Conservation (phyloP, 92 coral and sea anemone species). For the Phenganax marumi region DNA sequence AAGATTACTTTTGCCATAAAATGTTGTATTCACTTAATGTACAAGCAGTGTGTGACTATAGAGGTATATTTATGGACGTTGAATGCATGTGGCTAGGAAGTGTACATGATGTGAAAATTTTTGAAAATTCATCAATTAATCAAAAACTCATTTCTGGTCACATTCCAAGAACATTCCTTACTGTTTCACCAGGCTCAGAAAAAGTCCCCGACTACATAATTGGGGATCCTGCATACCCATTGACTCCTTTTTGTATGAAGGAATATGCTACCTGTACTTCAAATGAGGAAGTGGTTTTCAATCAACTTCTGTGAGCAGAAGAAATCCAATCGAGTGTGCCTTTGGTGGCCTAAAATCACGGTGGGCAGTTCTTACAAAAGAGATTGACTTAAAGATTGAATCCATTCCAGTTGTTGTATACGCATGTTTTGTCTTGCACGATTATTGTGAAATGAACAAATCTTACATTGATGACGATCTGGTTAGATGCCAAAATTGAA, state of each 20-base stretch:
- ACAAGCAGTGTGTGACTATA: too few species aligned
- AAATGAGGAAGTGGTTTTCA: conserved; percentile 50
- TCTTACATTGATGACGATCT: conserved; percentile 30
- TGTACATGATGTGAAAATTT: conserved; percentile 25
- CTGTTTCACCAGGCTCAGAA: conserved; percentile 47
- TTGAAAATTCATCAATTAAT: conserved; percentile 16
- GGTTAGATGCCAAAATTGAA: conserved; percentile 44
- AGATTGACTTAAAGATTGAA: conserved; percentile 50
- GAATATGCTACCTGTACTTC: conserved; percentile 49
- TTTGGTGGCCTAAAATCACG: conserved; percentile 54
- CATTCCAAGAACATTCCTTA: conserved; percentile 37
- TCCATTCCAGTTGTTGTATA: conserved; percentile 41
- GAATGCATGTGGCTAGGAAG: too few species aligned
- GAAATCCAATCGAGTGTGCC: conserved; percentile 60
- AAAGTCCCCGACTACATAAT: conserved; percentile 34
- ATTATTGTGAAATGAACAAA: conserved; percentile 54
- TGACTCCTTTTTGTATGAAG: conserved; percentile 53
- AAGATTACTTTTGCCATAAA: conserved; percentile 23
- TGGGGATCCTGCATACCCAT: conserved; percentile 58
- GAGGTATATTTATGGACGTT: too few species aligned
- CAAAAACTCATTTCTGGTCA: conserved; percentile 31
- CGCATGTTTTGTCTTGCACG: conserved; percentile 54
- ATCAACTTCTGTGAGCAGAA: conserved; percentile 32
- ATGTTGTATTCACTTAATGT: conserved; percentile 6
- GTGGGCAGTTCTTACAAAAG: conserved; percentile 45